These are phyloP conservation scores for Capitulum mitella DNA, from an alignment of 2,888 invertebrate genomes.

Conservation along the genomic window DNA sequence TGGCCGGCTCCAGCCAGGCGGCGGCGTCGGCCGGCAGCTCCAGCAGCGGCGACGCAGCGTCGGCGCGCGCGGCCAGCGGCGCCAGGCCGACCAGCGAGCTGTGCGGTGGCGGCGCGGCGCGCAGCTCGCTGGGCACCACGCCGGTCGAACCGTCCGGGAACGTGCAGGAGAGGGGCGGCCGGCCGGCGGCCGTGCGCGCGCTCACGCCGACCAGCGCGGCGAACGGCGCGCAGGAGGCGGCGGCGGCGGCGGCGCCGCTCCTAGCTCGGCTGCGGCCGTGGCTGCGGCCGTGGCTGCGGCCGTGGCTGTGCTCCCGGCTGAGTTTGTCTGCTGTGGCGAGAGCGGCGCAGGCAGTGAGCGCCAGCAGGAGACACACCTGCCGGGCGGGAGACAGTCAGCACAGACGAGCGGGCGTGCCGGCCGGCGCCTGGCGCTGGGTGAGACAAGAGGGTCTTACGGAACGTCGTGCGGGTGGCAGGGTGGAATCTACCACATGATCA, in stretches of 20 bases:
- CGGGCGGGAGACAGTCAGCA: too few relatives aligned
- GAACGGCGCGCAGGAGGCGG: background rate
- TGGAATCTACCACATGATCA: too few relatives aligned
- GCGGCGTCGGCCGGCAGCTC: background rate
- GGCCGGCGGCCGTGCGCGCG: background rate
- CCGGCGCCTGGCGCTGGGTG: too few relatives aligned
- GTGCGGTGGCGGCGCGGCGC: background rate
- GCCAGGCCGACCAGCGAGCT: background rate
- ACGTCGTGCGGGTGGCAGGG: too few relatives aligned
- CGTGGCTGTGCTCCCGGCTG: background rate
- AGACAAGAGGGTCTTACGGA: too few relatives aligned
- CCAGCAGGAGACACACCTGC: too few relatives aligned
- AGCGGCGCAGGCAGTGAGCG: too few relatives aligned
- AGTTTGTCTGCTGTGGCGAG: too few relatives aligned
- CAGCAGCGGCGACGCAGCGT: background rate
- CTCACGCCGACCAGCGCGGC: background rate
- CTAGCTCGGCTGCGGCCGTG: too few relatives aligned
- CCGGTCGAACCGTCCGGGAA: background rate
- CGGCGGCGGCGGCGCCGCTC: background rate
- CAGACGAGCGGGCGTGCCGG: too few relatives aligned
- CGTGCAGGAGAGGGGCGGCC: background rate
- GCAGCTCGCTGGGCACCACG: background rate
- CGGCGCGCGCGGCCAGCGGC: background rate
- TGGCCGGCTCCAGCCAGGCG: background rate
- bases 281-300: background rate